Evolutionary conservation across 2,888 invertebrate species (phyloP), one percentile per base, ranked within the genome.

Genomic region (Eupeodes luniger): DNA sequence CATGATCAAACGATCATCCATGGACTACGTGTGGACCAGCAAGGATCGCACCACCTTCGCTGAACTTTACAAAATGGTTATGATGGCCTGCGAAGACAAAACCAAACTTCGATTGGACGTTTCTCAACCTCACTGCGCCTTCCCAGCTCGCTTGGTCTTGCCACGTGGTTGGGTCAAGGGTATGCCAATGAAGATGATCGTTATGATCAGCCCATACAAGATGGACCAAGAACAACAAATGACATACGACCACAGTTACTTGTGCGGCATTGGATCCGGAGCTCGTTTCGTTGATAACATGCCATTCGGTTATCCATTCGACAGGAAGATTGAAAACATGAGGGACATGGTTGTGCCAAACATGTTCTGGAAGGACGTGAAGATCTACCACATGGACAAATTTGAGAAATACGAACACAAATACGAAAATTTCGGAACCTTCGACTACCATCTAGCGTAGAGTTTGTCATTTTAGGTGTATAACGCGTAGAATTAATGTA

Each of bases 221-320:
- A 94, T 95, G 81, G 92, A 57, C 36, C 11, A 53, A 14, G 44
- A 44, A 47, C n/a, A 44, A 59, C 19, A 14, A 9, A 93, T 93
- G 84, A 94, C 94, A 89, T 95, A 94, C 86, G 94, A 95, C 89
- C 90, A 94, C 59, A 89, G 92, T 14, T 94, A 94, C 91, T 94
- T 94, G 72, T 94, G 95, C 81, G 94, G 94, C 89, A 93, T 94
- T 85, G 95, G 95, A 90, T 94, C 94, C 91, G 95, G 94, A 92
- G 92, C 95, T 94, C 91, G 93, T 72, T 91, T 92, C 79, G 93
- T 96, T 66, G 96, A 97, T 92, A 94, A 94, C 90, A 94, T 95
- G 92, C 95, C 96, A 64, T 94, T 96, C 91, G 96, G 96, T 76
- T 97, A 95, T 94, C 97, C 97, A 87, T 95, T 97, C 92, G 96